Evolutionary conservation across 2,888 invertebrate genomes (phyloP), one percentile per base, ranked within the genome.

Genomic region (Parelbella ahira): DNA sequence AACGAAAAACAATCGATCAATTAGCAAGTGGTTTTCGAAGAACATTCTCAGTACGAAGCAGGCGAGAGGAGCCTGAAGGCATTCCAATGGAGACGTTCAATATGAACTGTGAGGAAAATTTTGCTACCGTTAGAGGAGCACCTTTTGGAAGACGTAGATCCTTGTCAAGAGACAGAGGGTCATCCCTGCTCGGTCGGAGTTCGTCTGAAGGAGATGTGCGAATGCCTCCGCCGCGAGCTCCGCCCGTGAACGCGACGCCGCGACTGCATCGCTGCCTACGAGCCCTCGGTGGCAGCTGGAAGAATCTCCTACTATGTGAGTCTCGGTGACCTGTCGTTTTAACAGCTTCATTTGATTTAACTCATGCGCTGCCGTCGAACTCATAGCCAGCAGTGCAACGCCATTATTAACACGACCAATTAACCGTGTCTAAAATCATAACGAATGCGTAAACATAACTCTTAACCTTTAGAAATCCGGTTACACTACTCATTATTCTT

Each of bases 241-340:
- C 84, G 1, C 77, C 78, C 0, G 58, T 75, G 7, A 73, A 81
- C 20, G 87, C 88, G 44, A 60, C 78, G 2, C 86, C 89, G 30
- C 83, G 89, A 13, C 74, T 90, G 53, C 91, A 92, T 74, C 92
- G 92, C 72, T 93, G 93, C 72, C 91, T 93, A 53, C 91, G 91
- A 58, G 93, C 91, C 48, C 90, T 93, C 58, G 93, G 93, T 66
- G 93, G 93, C 53, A 93, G 93, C 81, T 93, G 93, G 93, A 93
- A 91, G 82, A 94, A 93, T 81, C 90, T 93, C 53, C 87, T 93
- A 67, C 90, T 92, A 89, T 89, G 93, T 93, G 91, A 93, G 93
- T 92, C 63, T 63, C 54, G 63, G 68, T 56, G 69, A 62, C 60
- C 50, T 51, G 50, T 60, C 53, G 58, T 59, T 52, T 56, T 66